These are phyloP conservation scores for Amphiura filiformis DNA, from an alignment of 35 echinoderm and acorn worm species.

Conservation along the genomic window DNA sequence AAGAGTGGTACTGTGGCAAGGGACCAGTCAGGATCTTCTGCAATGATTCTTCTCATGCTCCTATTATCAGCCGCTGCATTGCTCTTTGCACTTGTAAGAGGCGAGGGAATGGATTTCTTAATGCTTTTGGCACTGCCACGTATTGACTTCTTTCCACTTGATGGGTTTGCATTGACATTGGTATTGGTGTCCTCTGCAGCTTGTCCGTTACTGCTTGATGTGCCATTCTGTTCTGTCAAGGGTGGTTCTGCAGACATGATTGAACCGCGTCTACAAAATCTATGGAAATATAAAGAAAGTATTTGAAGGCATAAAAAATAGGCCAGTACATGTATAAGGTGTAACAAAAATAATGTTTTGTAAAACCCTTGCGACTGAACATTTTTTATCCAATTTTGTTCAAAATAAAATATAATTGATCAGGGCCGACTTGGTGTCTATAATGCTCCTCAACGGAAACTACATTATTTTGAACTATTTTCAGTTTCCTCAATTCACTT, in stretches of 20 bases:
- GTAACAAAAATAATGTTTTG: too few species aligned
- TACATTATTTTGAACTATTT: too few species aligned
- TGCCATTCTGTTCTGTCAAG: constrained; percentile 61
- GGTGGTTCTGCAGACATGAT: constrained; percentile 60
- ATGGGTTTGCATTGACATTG: constrained; percentile 52
- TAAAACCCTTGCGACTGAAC: too few species aligned
- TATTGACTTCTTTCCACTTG: constrained; percentile 18
- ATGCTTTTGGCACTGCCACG: constrained; percentile 50
- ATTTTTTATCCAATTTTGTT: too few species aligned
- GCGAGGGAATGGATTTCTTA: constrained; percentile 71
- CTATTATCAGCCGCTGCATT: constrained; percentile 87
- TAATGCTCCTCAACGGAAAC: too few species aligned
- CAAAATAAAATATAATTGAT: too few species aligned
- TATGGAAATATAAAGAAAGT: too few species aligned
- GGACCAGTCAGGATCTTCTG: constrained; percentile 99
- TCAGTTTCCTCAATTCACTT: too few species aligned
- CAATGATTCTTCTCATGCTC: constrained; percentile 91
- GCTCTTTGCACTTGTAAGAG: constrained; percentile 85
- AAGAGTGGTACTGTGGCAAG: constrained; percentile 92
- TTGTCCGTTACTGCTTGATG: constrained; percentile 7
- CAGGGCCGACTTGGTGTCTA: too few species aligned
- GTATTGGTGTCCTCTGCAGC: constrained; percentile 40
- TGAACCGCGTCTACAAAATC: too few species aligned
- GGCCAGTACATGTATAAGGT: too few species aligned
- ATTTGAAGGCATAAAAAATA: too few species aligned